Evolutionary conservation across 2,113 vertebrate genomes (phyloP), one percentile per base, ranked within the genome.

Genomic region (Salvator merianae): DNA sequence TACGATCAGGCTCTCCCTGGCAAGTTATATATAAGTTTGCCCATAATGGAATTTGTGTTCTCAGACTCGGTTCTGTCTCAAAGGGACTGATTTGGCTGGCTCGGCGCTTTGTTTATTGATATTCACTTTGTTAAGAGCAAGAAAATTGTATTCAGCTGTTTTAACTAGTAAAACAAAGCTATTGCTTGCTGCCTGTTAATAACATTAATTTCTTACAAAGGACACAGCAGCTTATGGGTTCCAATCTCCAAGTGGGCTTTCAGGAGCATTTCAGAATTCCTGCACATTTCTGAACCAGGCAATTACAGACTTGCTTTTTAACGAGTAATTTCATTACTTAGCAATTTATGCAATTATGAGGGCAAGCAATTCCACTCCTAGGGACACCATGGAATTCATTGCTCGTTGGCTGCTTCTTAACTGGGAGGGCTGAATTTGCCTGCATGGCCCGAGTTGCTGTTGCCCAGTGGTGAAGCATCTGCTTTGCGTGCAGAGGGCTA

Each of bases 161-260:
- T 62, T 71, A 70, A 38, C 83, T 38, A 84, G 34, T 71, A 62
- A 79, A 84, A 62, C 75, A 84, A 84, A 84, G 83, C 59, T 34
- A 79, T 47, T 62, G 68, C 75, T 71, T 43, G 62, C 22, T 79
- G 83, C 76, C 66, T 63, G 30, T 72, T 79, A 84, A 84, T 53
- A 63, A 71, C 76, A 79, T 84, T 84, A 84, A 84, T 79, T 78
- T 84, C 83, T 84, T 79, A 84, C 71, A 71, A 84, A 84, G 68
- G 53, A 79, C 76, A 79, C 38, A 71, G 83, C 28, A 32, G 53
- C 76, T 43, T 73, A 72, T 71, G 50, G 36, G 36, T 59, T 47
- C 83, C 53, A n/a, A 63, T 78, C 50, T 84, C 76, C 20, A 9
- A 40, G 34, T 14, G 47, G n/a, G 80, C 66, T 71, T 78, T 78